A percentile compares a stretch with the other conserved stretches of the same genome.
Conservation (phyloP, 2,797 vertebrate genomes). For the Acropternis orthonyx region DNA sequence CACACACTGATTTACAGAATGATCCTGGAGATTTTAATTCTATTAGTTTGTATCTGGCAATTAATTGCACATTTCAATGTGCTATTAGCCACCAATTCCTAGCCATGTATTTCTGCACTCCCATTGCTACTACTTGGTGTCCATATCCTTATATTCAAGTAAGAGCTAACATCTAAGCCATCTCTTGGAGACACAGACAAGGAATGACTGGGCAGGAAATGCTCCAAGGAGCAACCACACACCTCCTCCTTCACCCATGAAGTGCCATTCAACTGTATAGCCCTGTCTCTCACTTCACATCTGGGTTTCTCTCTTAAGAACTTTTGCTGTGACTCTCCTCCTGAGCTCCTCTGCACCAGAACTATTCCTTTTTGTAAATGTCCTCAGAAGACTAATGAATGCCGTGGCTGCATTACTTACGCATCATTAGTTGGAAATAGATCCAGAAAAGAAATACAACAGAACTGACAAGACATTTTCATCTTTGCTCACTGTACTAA, state of each 20-base stretch:
- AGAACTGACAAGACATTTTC: not conserved
- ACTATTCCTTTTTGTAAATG: not conserved
- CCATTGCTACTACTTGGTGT: not conserved
- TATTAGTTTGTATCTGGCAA: not conserved
- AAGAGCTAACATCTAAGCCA: not conserved
- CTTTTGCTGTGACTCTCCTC: not conserved
- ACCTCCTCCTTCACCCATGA: not conserved
- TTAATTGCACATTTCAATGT: not conserved
- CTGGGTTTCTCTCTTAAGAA: not conserved
- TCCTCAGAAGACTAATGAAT: not conserved
- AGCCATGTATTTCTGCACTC: not conserved
- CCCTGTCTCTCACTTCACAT: not conserved
- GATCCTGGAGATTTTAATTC: not conserved
- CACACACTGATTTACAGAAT: not conserved
- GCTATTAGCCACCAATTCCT: not conserved
- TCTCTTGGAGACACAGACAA: not conserved
- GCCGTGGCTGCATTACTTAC: not conserved
- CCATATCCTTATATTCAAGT: not conserved
- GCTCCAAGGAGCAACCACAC: not conserved
- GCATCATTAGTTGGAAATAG: not conserved
- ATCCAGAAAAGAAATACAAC: not conserved
- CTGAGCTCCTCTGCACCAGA: not conserved
- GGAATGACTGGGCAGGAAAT: not conserved
- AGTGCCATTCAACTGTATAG: not conserved
- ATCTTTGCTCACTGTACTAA: not conserved